phyloP scores from a whole-genome alignment of 2,888 invertebrate species.

The Lepidonotus clava region DNA sequence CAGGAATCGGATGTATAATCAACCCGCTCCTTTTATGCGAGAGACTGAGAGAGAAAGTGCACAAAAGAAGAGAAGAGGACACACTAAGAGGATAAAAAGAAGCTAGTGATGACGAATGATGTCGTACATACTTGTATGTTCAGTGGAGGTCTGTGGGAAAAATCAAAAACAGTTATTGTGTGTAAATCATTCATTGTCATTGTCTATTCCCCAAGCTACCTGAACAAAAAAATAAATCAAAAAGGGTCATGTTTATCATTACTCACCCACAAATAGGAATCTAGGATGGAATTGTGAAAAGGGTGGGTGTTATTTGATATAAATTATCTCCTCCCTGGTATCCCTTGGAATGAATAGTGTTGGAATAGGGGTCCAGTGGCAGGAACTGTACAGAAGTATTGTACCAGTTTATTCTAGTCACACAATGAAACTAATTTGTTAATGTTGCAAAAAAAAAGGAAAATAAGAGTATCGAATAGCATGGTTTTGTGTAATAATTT shows the following conservation, averaged over 20 bases:
- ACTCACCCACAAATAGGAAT: too few species aligned
- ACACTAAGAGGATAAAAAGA: background rate
- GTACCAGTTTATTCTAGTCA: conserved; percentile 44
- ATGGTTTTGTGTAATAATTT: conserved; percentile 39
- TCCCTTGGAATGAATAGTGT: too few species aligned
- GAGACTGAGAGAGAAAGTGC: too few species aligned
- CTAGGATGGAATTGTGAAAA: too few species aligned
- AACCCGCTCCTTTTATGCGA: too few species aligned
- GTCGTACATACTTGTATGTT: conserved; percentile 42
- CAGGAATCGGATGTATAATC: too few species aligned
- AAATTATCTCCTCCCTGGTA: too few species aligned
- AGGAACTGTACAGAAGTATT: conserved; percentile 51
- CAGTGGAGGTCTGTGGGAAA: conserved; percentile 42
- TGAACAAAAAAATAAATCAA: background rate
- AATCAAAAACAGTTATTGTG: background rate
- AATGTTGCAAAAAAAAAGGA: conserved; percentile 28
- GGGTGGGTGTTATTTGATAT: too few species aligned
- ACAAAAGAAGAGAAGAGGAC: too few species aligned
- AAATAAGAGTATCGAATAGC: background rate
- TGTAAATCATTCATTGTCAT: conserved; percentile 29
- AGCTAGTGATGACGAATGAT: conserved; percentile 11
- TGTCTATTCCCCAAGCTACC: background rate
- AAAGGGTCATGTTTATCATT: too few species aligned
- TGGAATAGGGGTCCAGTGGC: too few species aligned
- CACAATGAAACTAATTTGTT: conserved; percentile 37